phyloP scores from a whole-genome alignment of 2,888 invertebrate genomes.

The Eupithecia subumbrata region DNA sequence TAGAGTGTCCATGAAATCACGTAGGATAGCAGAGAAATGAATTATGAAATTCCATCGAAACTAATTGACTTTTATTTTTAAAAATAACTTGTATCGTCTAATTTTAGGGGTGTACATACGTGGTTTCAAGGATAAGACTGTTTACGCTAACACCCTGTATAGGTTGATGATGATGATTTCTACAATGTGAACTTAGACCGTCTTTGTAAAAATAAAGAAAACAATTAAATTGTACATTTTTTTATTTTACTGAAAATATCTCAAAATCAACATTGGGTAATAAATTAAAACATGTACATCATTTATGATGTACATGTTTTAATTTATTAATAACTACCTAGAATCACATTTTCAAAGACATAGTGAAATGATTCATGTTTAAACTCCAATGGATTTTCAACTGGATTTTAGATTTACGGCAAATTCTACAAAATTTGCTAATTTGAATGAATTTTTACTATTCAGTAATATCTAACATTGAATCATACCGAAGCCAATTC shows the following conservation, averaged over 20 bases:
- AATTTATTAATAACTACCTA: neutral
- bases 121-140: no score
- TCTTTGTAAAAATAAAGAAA: neutral
- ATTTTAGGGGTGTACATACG: no score
- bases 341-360: neutral
- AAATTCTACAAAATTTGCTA: neutral
- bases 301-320: neutral
- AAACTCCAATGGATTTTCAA: neutral
- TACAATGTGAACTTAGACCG: no score
- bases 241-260: slow-evolving; percentile 19
- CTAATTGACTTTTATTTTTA: no score
- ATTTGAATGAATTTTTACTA: neutral
- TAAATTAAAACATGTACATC: no score
- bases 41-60: no score
- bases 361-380: neutral
- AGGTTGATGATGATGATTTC: no score
- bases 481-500: neutral
- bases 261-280: slow-evolving; percentile 19
- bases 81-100: no score
- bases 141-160: no score
- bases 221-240: slow-evolving; percentile 12
- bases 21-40: no score
- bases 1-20: no score
- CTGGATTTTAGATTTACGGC: neutral
- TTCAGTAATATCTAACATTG: neutral